A percentile compares a stretch with the other conserved stretches of the same genome.
Conservation (phyloP, 2,888 invertebrate genomes). For the Biston betularia region DNA sequence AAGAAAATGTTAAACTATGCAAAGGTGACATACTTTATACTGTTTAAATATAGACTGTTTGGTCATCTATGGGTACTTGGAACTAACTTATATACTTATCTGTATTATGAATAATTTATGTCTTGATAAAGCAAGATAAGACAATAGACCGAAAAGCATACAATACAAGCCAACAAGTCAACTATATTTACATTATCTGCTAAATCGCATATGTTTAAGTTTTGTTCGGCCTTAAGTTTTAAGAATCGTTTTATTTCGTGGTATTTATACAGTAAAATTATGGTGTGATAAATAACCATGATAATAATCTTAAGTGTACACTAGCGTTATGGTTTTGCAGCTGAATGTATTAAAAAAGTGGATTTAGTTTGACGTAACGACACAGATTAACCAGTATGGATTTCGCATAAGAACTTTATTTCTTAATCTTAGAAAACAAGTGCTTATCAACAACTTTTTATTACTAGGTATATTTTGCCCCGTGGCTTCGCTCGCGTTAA, state of each 20-base stretch:
- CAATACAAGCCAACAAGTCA: slow-evolving; percentile 3
- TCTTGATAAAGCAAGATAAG: slow-evolving; percentile 3
- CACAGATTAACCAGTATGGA: too few relatives aligned
- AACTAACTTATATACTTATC: background rate
- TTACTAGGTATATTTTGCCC: too few relatives aligned
- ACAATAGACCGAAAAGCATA: background rate
- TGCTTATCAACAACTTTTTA: too few relatives aligned
- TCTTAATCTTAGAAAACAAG: too few relatives aligned
- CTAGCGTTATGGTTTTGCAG: too few relatives aligned
- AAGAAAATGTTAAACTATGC: slow-evolving; percentile 10
- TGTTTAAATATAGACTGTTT: slow-evolving; percentile 1
- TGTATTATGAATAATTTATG: background rate
- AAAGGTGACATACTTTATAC: slow-evolving; percentile 7
- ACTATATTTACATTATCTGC: slow-evolving; percentile 8
- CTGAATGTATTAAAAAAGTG: too few relatives aligned
- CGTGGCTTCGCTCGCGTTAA: too few relatives aligned
- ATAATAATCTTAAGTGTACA: too few relatives aligned
- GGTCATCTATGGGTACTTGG: background rate
- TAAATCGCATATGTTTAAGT: background rate
- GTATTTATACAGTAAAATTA: background rate
- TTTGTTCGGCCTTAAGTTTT: background rate
- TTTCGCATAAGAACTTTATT: too few relatives aligned
- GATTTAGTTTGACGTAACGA: too few relatives aligned
- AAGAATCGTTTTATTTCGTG: slow-evolving; percentile 5
- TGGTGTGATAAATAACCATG: background rate